Evolutionary conservation across 2,113 vertebrate species (phyloP), one percentile per base, ranked within the genome.

Genomic region (Rattus rattus): DNA sequence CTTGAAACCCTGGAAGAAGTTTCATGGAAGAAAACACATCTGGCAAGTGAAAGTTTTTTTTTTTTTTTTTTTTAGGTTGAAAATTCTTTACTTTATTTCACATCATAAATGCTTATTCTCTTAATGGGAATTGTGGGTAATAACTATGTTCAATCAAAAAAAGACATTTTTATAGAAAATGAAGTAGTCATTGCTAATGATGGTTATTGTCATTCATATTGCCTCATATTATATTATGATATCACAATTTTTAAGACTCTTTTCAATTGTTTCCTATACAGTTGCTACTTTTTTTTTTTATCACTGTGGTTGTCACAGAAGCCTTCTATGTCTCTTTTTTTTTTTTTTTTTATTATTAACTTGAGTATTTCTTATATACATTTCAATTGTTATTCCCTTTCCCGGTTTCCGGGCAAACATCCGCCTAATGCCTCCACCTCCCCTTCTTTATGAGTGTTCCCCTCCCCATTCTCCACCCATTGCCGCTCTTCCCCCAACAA

Each of bases 71-170:
- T 91, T 1, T 33, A 85, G 1, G 7, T 65, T 52, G 19, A 39
- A 97, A 96, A 72, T 88, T 88, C 67, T 76, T 95, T 69, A 5
- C 0, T 90, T 75, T 91, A 52, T 47, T 89, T 94, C 93, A 90
- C 16, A 17, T 79, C 28, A 72, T 54, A 94, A 94, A 43, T 97
- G 61, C 65, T 97, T 87, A 92, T 86, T 95, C 88, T 96, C 16
- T 49, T 97, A 81, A 95, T 59, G 20, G 39, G 59, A 97, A 97
- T 87, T 89, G 11, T 47, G 91, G 5, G 10, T 30, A 96, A 92
- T 47, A 69, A 73, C 54, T 39, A n/a, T 26, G 56, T 93, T 95
- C 96, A 67, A 94, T 76, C 39, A 97, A 69, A 19, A 88, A 22
- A 49, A 84, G 12, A 39, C 5, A 90, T 20, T 91, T 88, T 93